Evolutionary conservation across 2,113 vertebrate genomes (phyloP).

Genomic region (Hassar affinis): DNA sequence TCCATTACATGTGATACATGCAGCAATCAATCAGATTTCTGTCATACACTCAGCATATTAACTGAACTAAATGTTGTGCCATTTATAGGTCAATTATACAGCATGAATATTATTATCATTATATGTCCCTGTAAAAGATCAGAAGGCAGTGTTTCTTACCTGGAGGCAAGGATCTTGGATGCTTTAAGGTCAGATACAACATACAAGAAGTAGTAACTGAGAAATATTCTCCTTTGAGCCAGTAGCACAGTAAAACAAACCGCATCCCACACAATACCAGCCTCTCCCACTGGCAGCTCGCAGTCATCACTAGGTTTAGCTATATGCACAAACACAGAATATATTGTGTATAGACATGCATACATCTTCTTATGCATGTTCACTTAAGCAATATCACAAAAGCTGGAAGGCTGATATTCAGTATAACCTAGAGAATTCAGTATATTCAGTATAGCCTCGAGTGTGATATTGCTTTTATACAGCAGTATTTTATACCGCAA

Average conservation of each 20-base stretch:
- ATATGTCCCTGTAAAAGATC: neutral
- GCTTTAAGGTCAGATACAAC: constrained; percentile 75
- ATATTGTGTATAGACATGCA: neutral
- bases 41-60: neutral
- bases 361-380: neutral
- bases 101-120: neutral
- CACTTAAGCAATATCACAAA: too few relatives aligned
- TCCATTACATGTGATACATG: neutral
- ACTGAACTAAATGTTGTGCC: neutral
- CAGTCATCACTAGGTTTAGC: constrained; percentile 66
- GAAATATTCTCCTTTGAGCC: constrained; percentile 72
- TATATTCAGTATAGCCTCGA: too few relatives aligned
- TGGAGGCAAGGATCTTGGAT: constrained; percentile 71
- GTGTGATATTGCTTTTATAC: too few relatives aligned
- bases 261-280: constrained; percentile 75
- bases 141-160: constrained; percentile 55
- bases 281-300: constrained; percentile 74
- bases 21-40: neutral
- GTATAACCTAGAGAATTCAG: too few relatives aligned
- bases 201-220: constrained; percentile 77
- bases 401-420: too few relatives aligned
- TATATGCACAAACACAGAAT: constrained; percentile 41
- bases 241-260: constrained; percentile 76
- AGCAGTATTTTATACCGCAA: too few relatives aligned
- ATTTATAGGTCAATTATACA: neutral